These are phyloP conservation scores for Intellagama lesueurii DNA, from an alignment of 2,797 vertebrate species.

Conservation along the genomic window DNA sequence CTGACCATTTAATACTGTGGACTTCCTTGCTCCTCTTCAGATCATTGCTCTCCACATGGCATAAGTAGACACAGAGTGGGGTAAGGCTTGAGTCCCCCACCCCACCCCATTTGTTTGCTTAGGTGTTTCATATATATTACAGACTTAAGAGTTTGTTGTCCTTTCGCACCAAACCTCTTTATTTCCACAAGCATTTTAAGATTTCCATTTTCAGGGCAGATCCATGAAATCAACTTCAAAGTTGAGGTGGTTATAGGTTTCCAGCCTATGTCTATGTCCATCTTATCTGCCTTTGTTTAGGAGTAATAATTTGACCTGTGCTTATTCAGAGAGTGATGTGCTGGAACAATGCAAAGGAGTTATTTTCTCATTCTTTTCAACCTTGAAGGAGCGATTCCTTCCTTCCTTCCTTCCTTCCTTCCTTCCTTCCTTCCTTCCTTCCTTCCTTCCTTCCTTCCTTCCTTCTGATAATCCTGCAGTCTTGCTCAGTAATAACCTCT, in stretches of 20 bases:
- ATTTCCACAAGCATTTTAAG: neutral
- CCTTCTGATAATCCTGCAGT: constrained; percentile 38
- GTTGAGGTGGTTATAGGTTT: neutral
- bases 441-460: neutral
- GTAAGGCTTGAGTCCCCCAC: no score
- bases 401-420: neutral
- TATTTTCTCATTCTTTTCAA: neutral
- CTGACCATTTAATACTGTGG: no score
- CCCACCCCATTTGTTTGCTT: no score
- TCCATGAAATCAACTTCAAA: no score
- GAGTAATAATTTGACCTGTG: neutral
- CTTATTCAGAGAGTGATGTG: neutral
- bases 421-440: neutral
- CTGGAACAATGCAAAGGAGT: neutral
- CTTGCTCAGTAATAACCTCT: constrained; percentile 66
- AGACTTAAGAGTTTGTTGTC: no score
- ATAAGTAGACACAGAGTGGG: no score
- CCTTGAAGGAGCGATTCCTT: neutral
- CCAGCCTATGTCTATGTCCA: neutral
- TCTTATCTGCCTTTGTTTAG: neutral
- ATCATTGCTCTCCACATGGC: no score
- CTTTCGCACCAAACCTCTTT: neutral
- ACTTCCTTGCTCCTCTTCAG: no score
- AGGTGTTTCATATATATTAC: no score
- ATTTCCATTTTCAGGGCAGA: no score